Base-by-base conservation (phyloP, 2,888 invertebrate species). In the Salticus scenicus region DNA sequence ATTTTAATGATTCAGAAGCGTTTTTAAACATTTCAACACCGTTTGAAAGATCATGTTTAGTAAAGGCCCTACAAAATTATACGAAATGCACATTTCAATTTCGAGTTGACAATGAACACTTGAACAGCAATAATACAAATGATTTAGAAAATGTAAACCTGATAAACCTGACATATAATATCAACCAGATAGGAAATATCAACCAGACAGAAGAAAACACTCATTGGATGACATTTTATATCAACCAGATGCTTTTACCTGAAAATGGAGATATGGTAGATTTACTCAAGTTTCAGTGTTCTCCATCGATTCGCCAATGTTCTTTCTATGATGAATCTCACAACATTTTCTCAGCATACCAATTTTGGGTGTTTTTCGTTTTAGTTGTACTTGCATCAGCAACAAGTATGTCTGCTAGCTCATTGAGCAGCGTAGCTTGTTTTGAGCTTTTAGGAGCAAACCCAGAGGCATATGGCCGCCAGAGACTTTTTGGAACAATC, bases 361-460 rank as follows among this genome's bases (percentile, higher is more conserved):
- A 76, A 12, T 66, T 67, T 14, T 76, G 76, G 76, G 12, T 20
- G 17, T 95, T 97, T 90, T 94, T 96, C 88, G 89, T 93, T 28
- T 92, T 96, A 78, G 94, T 96, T 91, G 93, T 95, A 24, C 89
- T 95, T 14, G 95, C 94, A 83, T 97, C 97, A 95, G 92, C 95
- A 28, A 95, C 95, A 0, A 96, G 96, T 93, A 95, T 96, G 0
- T 95, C 97, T 0, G 95, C 95, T 1, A 95, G 96, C 24, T 96
- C 96, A 88, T 94, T 98, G 77, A 95, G 95, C 0, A 98, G 98
- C 92, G 95, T 97, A 0, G 95, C 97, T 87, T 96, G 97, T 90
- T 97, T 97, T 91, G 94, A 95, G 90, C 92, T 96, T 73, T 92
- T 98, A 33, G 97, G 95, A 94, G 93, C 94, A 2, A 93, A 94